phyloP scores from a whole-genome alignment of 2,113 vertebrate species.

The Gobius niger region DNA sequence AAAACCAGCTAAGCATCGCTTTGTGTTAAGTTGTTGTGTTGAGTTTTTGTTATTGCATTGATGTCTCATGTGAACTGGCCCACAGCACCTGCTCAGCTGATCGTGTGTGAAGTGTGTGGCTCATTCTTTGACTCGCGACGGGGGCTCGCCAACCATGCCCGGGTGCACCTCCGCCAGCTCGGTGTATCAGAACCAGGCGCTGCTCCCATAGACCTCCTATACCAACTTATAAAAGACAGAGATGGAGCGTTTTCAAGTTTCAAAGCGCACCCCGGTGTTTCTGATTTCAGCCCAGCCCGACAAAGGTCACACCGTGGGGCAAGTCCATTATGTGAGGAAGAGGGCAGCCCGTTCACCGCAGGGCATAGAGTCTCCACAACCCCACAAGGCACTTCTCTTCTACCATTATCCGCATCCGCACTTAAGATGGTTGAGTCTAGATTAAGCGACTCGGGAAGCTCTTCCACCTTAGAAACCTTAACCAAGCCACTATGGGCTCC shows the following conservation, averaged over 20 bases:
- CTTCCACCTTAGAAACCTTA: constrained; percentile 42
- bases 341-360: constrained; percentile 8
- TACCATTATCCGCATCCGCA: constrained; percentile 39
- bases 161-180: constrained; percentile 88
- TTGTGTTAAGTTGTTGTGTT: constrained; percentile 5
- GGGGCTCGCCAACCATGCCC: constrained; percentile 90
- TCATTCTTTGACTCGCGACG: constrained; percentile 88
- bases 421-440: constrained; percentile 10
- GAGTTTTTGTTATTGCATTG: constrained; percentile 10
- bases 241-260: constrained; percentile 54
- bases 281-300: not conserved
- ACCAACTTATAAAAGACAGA: constrained; percentile 84
- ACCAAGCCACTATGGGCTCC: constrained; percentile 77
- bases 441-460: constrained; percentile 37
- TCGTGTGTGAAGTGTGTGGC: constrained; percentile 88
- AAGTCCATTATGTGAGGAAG: constrained; percentile 23
- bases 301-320: constrained; percentile 22
- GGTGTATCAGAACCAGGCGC: constrained; percentile 91
- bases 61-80: constrained; percentile 4
- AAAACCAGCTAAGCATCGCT: not conserved
- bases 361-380: constrained; percentile 7
- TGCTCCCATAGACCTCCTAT: constrained; percentile 88
- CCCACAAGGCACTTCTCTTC: constrained; percentile 18
- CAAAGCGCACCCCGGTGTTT: constrained; percentile 20
- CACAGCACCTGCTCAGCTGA: constrained; percentile 33